These are phyloP conservation scores for Cathartes aura DNA, from an alignment of 2,113 vertebrate genomes.

Conservation along the genomic window DNA sequence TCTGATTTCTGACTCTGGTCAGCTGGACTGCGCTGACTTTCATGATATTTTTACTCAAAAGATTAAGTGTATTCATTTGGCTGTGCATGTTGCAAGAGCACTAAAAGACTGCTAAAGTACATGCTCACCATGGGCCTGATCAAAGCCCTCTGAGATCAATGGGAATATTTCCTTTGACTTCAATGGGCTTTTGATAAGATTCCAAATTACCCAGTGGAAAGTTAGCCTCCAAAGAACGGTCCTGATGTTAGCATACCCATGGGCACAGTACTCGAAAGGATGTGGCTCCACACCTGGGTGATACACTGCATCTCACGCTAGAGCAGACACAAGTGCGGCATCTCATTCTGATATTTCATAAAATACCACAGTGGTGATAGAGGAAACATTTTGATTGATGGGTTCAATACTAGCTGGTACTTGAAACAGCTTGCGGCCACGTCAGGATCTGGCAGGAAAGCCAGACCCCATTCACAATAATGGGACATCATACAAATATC, in stretches of 20 bases:
- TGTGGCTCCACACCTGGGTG: not conserved
- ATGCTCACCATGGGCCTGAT: slow-evolving; percentile 43
- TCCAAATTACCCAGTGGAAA: slow-evolving; percentile 37
- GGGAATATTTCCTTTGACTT: slow-evolving; percentile 62
- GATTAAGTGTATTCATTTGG: slow-evolving; percentile 17
- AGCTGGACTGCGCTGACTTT: not conserved
- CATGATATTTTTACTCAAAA: not conserved
- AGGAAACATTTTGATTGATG: slow-evolving; percentile 33
- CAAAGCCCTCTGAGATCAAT: slow-evolving; percentile 65
- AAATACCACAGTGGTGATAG: not conserved
- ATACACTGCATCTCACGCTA: accelerated
- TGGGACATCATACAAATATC: slow-evolving; percentile 33
- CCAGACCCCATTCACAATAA: slow-evolving; percentile 53
- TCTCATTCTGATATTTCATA: not conserved
- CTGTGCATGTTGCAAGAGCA: slow-evolving; percentile 27
- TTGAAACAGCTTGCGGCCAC: slow-evolving; percentile 26
- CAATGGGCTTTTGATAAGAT: slow-evolving; percentile 40
- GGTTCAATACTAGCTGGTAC: not conserved
- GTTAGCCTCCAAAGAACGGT: not conserved
- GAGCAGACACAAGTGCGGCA: not conserved
- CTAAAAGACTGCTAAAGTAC: slow-evolving; percentile 54
- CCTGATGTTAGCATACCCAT: not conserved
- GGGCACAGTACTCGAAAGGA: not conserved
- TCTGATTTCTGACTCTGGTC: not conserved
- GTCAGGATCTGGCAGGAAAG: slow-evolving; percentile 40